These are phyloP conservation scores for Temnothorax longispinosus DNA, from an alignment of 1,140 invertebrate genomes.

Conservation along the genomic window DNA sequence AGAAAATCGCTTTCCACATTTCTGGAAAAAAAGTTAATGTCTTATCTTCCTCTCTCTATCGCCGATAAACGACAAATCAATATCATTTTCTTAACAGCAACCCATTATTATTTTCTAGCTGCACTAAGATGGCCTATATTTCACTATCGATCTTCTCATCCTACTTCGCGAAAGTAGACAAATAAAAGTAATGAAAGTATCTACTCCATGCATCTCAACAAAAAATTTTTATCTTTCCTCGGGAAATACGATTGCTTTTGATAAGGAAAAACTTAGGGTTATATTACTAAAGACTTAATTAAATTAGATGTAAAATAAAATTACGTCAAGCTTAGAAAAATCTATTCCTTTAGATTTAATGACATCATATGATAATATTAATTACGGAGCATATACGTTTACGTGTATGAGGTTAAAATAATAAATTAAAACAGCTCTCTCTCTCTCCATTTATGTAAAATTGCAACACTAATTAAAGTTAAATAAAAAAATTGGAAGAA, in stretches of 20 bases:
- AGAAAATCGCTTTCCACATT: neutral
- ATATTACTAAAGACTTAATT: conserved; percentile 7
- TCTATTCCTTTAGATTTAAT: neutral
- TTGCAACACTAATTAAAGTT: neutral
- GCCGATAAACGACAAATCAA: conserved; percentile 19
- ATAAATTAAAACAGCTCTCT: neutral
- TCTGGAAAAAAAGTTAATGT: neutral
- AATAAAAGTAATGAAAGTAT: conserved; percentile 58
- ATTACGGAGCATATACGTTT: neutral
- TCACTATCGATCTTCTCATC: conserved; percentile 52
- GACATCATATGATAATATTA: neutral
- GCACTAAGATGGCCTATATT: conserved; percentile 28
- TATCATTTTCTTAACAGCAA: conserved; percentile 44
- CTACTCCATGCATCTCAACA: conserved; percentile 21
- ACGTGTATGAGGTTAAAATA: neutral
- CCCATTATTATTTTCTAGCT: conserved; percentile 38
- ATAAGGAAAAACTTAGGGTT: neutral
- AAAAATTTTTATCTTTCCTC: conserved; percentile 20
- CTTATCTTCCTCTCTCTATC: neutral
- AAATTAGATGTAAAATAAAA: neutral
- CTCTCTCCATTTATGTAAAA: neutral
- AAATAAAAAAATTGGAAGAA: neutral
- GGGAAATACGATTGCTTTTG: conserved; percentile 57
- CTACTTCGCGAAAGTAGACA: conserved; percentile 17
- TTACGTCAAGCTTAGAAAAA: neutral